Evolutionary conservation across 2,888 invertebrate genomes (phyloP).

Genomic region (Pycnomerus fuliginosus): DNA sequence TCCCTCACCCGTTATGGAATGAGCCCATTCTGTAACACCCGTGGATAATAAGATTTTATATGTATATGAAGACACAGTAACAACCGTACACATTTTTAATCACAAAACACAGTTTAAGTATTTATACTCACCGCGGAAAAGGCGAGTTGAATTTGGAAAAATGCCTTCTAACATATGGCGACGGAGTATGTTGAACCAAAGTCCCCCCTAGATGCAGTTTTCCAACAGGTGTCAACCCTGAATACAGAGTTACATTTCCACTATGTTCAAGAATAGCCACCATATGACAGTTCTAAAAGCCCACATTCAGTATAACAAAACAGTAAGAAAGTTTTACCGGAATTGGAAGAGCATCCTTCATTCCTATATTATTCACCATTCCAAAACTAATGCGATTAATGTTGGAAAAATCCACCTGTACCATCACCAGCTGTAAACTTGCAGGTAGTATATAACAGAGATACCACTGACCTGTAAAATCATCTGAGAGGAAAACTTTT

Average conservation of each 20-base stretch:
- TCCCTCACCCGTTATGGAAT: too few species aligned
- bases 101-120: slow-evolving; percentile 3
- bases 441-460: slow-evolving; percentile 74
- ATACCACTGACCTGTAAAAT: slow-evolving; percentile 81
- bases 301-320: slow-evolving; percentile 4
- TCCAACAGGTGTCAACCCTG: slow-evolving; percentile 77
- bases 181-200: slow-evolving; percentile 58
- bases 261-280: slow-evolving; percentile 78
- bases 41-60: too few species aligned
- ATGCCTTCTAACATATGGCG: slow-evolving; percentile 53
- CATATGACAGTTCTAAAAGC: slow-evolving; percentile 69
- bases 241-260: slow-evolving; percentile 79
- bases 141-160: slow-evolving; percentile 54
- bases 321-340: slow-evolving; percentile 55
- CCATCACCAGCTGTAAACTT: slow-evolving; percentile 66
- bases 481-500: slow-evolving; percentile 81
- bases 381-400: slow-evolving; percentile 73
- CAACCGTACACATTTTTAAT: slow-evolving; percentile 2
- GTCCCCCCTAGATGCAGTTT: slow-evolving; percentile 80
- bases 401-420: slow-evolving; percentile 67
- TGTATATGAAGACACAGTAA: too few species aligned
- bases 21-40: too few species aligned
- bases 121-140: slow-evolving; percentile 55
- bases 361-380: slow-evolving; percentile 67
- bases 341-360: slow-evolving; percentile 81